Percentiles rank a stretch among this genome's conserved stretches.
These are phyloP conservation scores for Lynx canadensis DNA, from an alignment of 2,113 vertebrate genomes.

Conservation along the genomic window DNA sequence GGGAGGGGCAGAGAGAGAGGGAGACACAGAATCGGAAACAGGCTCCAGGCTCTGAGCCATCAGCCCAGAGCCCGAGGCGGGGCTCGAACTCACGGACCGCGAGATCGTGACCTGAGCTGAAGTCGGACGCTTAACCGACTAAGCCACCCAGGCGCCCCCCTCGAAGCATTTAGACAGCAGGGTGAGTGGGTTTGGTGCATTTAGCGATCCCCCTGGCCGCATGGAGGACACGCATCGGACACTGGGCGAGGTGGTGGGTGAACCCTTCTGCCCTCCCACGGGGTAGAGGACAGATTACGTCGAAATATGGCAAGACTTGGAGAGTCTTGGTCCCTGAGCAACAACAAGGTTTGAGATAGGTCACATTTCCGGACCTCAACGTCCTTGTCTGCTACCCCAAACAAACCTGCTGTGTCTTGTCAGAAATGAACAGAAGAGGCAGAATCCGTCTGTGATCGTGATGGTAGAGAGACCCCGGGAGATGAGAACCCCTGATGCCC, in stretches of 20 bases:
- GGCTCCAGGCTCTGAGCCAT: no score
- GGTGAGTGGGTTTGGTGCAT: neutral
- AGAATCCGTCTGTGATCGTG: accelerated
- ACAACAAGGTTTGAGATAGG: neutral
- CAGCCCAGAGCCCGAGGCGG: no score
- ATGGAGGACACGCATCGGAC: accelerated
- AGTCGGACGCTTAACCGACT: no score
- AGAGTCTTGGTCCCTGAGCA: neutral
- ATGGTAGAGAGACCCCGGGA: neutral
- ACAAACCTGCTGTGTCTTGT: neutral
- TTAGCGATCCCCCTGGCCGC: neutral
- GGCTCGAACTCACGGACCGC: no score
- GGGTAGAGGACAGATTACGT: neutral
- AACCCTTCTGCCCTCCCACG: neutral
- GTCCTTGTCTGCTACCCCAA: neutral
- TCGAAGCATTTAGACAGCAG: neutral
- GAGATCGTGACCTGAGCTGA: no score
- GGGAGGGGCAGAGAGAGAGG: no score
- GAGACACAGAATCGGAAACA: no score
- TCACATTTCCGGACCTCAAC: neutral
- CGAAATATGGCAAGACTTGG: neutral
- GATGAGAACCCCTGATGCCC: neutral
- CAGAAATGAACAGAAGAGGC: neutral
- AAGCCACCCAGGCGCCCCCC: no score
- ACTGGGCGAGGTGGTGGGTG: neutral